These are phyloP conservation scores for Melipona beecheii DNA, from an alignment of 2,888 invertebrate genomes.

Conservation along the genomic window DNA sequence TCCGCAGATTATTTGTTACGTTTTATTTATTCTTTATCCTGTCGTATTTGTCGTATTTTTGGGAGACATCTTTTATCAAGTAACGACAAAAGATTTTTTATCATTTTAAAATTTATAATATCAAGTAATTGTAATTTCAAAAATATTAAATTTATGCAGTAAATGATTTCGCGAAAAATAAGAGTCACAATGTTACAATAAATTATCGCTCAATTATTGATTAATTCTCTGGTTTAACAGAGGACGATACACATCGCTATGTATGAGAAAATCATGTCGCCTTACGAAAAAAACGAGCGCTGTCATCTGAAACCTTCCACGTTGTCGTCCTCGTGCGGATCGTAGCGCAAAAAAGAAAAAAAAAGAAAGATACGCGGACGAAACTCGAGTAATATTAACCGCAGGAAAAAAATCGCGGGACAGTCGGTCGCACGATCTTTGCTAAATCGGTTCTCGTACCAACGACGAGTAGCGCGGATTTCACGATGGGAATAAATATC, in stretches of 20 bases:
- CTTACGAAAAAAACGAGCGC: conserved; percentile 33
- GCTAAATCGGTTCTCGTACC: conserved; percentile 43
- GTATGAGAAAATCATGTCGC: background rate
- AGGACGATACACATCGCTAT: background rate
- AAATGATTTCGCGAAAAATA: no score
- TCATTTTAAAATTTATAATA: no score
- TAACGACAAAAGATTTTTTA: no score
- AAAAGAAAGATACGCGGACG: conserved; percentile 34
- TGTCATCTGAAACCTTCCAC: conserved; percentile 44
- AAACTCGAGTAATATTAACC: conserved; percentile 56
- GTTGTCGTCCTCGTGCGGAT: conserved; percentile 1
- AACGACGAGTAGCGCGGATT: background rate
- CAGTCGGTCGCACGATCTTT: conserved; percentile 30
- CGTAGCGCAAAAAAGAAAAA: background rate
- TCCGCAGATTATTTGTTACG: no score
- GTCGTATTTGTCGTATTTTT: no score
- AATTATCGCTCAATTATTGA: no score
- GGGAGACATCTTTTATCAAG: no score
- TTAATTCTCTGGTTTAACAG: conserved; percentile 1
- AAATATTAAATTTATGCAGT: no score
- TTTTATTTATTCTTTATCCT: no score
- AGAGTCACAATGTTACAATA: no score
- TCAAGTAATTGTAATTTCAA: no score
- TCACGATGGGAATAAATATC: background rate
- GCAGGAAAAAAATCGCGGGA: conserved; percentile 40